Evolutionary conservation across 2,888 invertebrate species (phyloP).

Genomic region (Eumerus sabulonum): DNA sequence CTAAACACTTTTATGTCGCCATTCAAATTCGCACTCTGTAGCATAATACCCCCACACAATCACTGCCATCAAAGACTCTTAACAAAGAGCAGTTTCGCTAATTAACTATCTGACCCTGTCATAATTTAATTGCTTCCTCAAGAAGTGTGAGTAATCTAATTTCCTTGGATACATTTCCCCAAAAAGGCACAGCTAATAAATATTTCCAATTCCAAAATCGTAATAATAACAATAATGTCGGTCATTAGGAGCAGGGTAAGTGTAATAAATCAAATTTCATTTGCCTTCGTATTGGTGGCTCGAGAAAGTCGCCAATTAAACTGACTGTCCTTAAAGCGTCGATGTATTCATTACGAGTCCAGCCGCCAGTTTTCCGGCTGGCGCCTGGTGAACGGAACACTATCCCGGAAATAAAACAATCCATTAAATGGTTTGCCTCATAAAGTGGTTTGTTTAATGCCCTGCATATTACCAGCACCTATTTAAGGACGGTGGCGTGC

Average conservation of each 20-base stretch:
- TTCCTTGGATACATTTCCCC: slow-evolving; percentile 8
- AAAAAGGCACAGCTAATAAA: slow-evolving; percentile 15
- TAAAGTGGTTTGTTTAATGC: slow-evolving; percentile 56
- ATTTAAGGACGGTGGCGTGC: slow-evolving; percentile 15
- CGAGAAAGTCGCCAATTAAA: slow-evolving; percentile 4
- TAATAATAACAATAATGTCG: slow-evolving; percentile 6
- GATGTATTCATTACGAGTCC: slow-evolving; percentile 53
- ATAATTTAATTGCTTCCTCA: slow-evolving; percentile 44
- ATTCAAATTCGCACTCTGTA: no score
- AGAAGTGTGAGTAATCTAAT: slow-evolving; percentile 6
- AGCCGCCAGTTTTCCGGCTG: neutral
- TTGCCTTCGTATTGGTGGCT: slow-evolving; percentile 14
- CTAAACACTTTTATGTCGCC: no score
- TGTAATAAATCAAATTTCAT: slow-evolving; percentile 51
- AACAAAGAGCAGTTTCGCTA: slow-evolving; percentile 5
- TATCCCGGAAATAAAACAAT: slow-evolving; percentile 52
- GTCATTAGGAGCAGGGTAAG: slow-evolving; percentile 9
- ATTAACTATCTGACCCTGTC: slow-evolving; percentile 59
- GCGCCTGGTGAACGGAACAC: slow-evolving; percentile 32
- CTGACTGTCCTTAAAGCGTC: slow-evolving; percentile 36
- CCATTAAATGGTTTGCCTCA: slow-evolving; percentile 53
- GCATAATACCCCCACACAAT: no score
- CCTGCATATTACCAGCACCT: slow-evolving; percentile 43
- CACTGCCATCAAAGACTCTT: neutral
- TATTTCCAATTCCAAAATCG: neutral